A percentile compares a stretch with the other conserved stretches of the same genome.
Evolutionary conservation across 2,888 invertebrate species (phyloP).

Genomic region (Epirrhoe alternata): DNA sequence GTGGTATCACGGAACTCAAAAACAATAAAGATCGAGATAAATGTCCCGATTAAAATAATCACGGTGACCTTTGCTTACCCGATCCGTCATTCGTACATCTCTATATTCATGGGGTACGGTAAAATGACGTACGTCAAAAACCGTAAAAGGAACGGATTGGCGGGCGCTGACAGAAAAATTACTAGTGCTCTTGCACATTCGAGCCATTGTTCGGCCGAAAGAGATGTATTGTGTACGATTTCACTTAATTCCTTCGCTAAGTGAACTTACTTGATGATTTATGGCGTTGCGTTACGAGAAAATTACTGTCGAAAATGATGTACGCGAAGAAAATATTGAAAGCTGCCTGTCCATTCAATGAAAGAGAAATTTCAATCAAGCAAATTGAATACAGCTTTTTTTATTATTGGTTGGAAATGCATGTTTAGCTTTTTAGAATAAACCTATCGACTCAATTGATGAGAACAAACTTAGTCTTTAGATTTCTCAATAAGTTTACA

Average conservation of each 20-base stretch:
- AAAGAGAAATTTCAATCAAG: conserved; percentile 25
- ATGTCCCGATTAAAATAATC: conserved; percentile 79
- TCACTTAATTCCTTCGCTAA: conserved; percentile 58
- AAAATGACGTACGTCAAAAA: conserved; percentile 69
- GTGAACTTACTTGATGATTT: conserved; percentile 53
- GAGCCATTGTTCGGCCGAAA: conserved; percentile 65
- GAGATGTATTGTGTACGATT: conserved; percentile 62
- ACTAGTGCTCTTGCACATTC: conserved; percentile 47
- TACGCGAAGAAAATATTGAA: conserved; percentile 26
- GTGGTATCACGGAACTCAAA: conserved; percentile 65
- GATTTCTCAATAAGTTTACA: background rate
- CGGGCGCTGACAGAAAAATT: conserved; percentile 70
- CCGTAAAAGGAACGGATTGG: conserved; percentile 60
- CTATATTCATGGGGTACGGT: conserved; percentile 63
- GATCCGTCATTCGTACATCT: conserved; percentile 71
- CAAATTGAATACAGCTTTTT: background rate
- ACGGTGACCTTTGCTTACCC: conserved; percentile 68
- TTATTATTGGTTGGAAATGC: background rate
- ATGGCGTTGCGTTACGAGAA: conserved; percentile 46
- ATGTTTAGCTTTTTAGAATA: too few relatives aligned
- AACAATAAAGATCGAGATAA: conserved; percentile 76
- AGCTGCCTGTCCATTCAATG: conserved; percentile 19
- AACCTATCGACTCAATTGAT: too few relatives aligned
- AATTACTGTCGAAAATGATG: conserved; percentile 46
- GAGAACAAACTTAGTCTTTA: too few relatives aligned